phyloP scores from a whole-genome alignment of 2,113 vertebrate species.

The Plecotus auritus region DNA sequence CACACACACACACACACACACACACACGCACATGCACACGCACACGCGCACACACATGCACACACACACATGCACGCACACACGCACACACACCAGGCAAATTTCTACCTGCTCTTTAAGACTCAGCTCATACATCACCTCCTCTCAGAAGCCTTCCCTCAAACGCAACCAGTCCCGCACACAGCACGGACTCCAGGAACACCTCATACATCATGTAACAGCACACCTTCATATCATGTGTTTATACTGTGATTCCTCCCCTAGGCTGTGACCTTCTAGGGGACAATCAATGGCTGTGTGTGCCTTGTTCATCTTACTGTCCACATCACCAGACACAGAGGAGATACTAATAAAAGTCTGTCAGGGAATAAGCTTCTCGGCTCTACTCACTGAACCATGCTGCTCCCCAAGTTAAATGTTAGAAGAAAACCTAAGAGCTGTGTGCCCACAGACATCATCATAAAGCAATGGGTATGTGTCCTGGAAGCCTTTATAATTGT shows the following conservation, averaged over 20 bases:
- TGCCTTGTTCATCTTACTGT: not conserved
- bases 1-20: no score
- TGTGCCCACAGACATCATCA: not conserved
- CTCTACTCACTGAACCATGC: not conserved
- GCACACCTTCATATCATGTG: not conserved
- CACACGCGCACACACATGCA: no score
- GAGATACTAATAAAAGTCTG: not conserved
- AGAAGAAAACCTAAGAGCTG: not conserved
- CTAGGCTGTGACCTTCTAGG: not conserved
- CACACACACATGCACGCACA: no score
- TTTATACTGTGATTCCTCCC: not conserved
- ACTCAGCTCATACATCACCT: not conserved
- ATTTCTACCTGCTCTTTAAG: not conserved
- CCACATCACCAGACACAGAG: not conserved
- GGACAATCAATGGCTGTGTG: not conserved
- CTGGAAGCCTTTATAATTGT: not conserved
- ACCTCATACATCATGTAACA: not conserved
- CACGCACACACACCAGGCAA: not conserved
- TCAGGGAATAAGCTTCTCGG: not conserved
- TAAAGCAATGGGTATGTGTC: not conserved
- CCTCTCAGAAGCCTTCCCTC: not conserved
- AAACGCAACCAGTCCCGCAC: not conserved
- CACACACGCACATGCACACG: no score
- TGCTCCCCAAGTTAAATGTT: not conserved
- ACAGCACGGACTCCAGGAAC: not conserved